These are phyloP conservation scores for Rhopalosiphum padi DNA, from an alignment of 1,140 invertebrate genomes.

Conservation along the genomic window DNA sequence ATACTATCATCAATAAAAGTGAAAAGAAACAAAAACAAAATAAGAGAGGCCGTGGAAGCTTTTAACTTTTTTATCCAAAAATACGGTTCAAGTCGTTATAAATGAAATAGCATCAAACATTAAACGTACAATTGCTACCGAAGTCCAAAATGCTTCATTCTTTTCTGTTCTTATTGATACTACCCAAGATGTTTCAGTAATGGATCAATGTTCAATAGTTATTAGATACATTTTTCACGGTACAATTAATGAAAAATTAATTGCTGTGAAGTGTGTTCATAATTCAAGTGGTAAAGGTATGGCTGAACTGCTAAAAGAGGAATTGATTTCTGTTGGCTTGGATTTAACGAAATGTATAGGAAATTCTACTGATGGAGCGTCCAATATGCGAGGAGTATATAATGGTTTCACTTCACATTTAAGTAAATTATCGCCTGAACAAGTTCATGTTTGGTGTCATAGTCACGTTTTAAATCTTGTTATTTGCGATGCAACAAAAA, in stretches of 20 bases:
- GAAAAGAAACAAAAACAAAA: conserved; percentile 14
- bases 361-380: conserved; percentile 31
- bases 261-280: conserved; percentile 9
- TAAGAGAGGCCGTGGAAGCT: neutral
- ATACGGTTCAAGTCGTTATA: conserved; percentile 3
- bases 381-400: conserved; percentile 39
- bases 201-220: conserved; percentile 18
- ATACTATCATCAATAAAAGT: conserved; percentile 20
- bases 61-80: neutral
- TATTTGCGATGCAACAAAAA: conserved; percentile 11
- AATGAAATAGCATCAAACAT: neutral
- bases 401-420: conserved; percentile 10
- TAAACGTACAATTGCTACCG: conserved; percentile 8
- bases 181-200: conserved; percentile 20
- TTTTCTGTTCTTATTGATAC: conserved; percentile 26
- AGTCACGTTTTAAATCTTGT: conserved; percentile 33
- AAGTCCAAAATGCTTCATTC: neutral
- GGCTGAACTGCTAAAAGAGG: conserved; percentile 10
- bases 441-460: conserved; percentile 43
- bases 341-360: conserved; percentile 16
- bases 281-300: conserved; percentile 18
- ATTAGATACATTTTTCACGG: neutral
- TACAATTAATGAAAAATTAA: neutral
- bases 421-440: neutral
- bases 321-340: conserved; percentile 14